Conservation (phyloP, 2,113 vertebrate species). For the Scomber scombrus region DNA sequence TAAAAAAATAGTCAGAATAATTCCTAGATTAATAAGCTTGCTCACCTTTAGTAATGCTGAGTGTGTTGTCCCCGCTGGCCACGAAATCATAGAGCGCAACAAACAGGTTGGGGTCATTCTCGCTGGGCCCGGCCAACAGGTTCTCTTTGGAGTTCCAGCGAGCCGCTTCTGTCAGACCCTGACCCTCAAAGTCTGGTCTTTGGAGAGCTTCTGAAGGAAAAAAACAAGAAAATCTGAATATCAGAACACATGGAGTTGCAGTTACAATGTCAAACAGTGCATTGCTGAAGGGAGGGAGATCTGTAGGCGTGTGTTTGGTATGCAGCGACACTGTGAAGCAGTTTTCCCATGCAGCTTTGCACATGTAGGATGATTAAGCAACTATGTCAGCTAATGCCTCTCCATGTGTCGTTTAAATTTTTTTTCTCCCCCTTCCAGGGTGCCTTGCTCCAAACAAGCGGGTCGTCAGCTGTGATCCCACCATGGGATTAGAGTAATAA, state of each 20-base stretch:
- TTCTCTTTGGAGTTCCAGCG: constrained; percentile 99
- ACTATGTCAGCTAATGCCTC: constrained; percentile 12
- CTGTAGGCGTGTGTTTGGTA: constrained; percentile 38
- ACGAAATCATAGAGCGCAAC: constrained; percentile 99
- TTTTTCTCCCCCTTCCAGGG: constrained; percentile 22
- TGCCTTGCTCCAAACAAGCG: constrained; percentile 22
- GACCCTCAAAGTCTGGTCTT: constrained; percentile 95
- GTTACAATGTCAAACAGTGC: constrained; percentile 15
- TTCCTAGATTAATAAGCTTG: not conserved
- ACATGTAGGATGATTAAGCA: constrained; percentile 36
- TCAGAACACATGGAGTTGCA: not conserved
- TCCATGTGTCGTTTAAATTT: constrained; percentile 31
- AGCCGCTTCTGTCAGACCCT: constrained; percentile 94
- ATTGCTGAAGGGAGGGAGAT: not conserved
- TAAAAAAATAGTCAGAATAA: not conserved
- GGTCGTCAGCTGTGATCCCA: constrained; percentile 46
- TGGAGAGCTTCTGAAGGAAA: constrained; percentile 92
- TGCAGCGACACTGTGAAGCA: constrained; percentile 5
- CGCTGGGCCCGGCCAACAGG: constrained; percentile 94
- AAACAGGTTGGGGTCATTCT: constrained; percentile 99
- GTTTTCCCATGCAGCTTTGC: constrained; percentile 39
- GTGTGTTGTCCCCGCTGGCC: constrained; percentile 98
- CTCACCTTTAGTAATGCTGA: constrained; percentile 99
- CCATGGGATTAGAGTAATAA: constrained; percentile 49
- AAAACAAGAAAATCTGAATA: not conserved